phyloP scores from a whole-genome alignment of 2,888 invertebrate species.

The Vandiemenella viatica region DNA sequence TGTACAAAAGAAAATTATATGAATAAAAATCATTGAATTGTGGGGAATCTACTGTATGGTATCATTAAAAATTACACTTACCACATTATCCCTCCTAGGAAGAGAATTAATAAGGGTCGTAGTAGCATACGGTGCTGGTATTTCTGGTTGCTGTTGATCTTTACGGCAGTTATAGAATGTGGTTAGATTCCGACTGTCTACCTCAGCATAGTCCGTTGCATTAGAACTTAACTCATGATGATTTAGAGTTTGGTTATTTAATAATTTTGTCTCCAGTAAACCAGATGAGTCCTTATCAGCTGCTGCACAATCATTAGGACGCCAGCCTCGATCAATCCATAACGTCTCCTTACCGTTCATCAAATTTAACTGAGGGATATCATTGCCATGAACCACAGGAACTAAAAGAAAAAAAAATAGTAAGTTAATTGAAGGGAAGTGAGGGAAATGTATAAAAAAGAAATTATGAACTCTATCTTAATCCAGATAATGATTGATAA shows the following conservation, averaged over 20 bases:
- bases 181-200: conserved; percentile 43
- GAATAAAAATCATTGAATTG: too few species aligned
- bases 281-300: conserved; percentile 47
- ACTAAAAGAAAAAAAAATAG: conserved; percentile 18
- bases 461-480: too few species aligned
- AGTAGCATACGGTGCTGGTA: conserved; percentile 60
- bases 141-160: conserved; percentile 47
- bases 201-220: conserved; percentile 48
- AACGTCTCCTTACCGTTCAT: conserved; percentile 42
- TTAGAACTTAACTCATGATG: conserved; percentile 28
- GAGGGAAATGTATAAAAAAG: too few species aligned
- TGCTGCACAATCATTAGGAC: conserved; percentile 37
- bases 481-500: too few species aligned
- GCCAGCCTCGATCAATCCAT: conserved; percentile 57
- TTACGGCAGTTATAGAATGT: conserved; percentile 52
- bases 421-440: conserved; percentile 1
- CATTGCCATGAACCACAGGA: conserved; percentile 33
- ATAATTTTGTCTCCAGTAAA: conserved; percentile 36
- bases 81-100: conserved; percentile 17
- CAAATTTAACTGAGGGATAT: conserved; percentile 28
- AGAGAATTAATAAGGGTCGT: conserved; percentile 46
- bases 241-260: conserved; percentile 31
- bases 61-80: too few species aligned
- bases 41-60: too few species aligned
- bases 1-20: too few species aligned